Evolutionary conservation across 1,140 invertebrate genomes (phyloP), one percentile per base, ranked within the genome.

Genomic region (Sesamia nonagrioides): DNA sequence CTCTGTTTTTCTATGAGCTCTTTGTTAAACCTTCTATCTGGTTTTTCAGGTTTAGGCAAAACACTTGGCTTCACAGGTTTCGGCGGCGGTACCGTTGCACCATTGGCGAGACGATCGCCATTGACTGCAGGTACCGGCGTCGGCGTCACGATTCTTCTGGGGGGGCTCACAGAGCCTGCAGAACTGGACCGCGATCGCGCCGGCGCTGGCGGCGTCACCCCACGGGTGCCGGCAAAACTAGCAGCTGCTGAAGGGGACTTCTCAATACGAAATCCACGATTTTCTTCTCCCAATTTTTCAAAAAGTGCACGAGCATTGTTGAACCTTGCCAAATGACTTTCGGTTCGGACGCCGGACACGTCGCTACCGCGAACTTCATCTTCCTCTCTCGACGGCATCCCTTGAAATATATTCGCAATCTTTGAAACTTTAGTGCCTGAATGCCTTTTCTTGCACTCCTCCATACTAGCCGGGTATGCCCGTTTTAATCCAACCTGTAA

Each of bases 261-360:
- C 78, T 95, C 94, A 80, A 95, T 95, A 56, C 92, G 88, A 81
- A 93, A 96, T 33, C 95, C 92, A 79, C 96, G 95, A 87, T 96
- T 97, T 83, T 97, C 97, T 77, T 97, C 97, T 27, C 98, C 98
- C 75, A 99, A 95, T 88, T 98, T 98, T 92, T 99, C 98, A 94
- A 99, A 99, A 27, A 99, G 96, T 33, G 98, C 98, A 42, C 98
- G 95, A 0, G 98, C 98, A 92, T 97, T 98, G 89, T 99, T 99
- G 93, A 99, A 99, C 63, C 98, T 95, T 17, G 98, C 97, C 80
- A 98, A 96, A 90, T 98, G 98, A 80, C 98, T 98, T 95, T 98
- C 98, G 3, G 97, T 98, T 68, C 98, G 95, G 54, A 97, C 97
- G n/a, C 98, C 97, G 3, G 97, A 97, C 50, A 97, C 97, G 84